Evolutionary conservation across 1,140 invertebrate species (phyloP), one percentile per base, ranked within the genome.

Genomic region (Protaetia brevitarsis): DNA sequence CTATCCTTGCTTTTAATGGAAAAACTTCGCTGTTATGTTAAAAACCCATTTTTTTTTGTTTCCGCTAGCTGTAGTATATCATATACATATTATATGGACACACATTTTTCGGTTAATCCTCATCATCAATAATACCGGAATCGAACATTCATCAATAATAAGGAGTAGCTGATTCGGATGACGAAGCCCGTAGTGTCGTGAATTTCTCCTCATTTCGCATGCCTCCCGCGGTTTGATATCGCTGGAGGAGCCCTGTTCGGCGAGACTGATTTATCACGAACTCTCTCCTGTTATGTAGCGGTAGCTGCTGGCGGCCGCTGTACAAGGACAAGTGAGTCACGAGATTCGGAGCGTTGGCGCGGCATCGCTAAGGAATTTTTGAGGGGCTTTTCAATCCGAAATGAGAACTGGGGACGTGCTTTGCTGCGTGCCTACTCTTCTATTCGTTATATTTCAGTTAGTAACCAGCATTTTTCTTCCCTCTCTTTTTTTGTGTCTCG

Each of bases 181-280:
- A 13, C 41, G 41, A 13, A 16, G 41, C 11, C n/a, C 23, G 41
- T 21, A 45, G 23, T 8, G 16, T 45, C 41, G 41, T 45, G 41
- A 45, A 45, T 45, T 58, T 30, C 56, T 10, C 23, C 56, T 28
- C 28, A 58, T 28, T 58, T 27, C 56, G 56, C 56, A 58, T 28
- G 23, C 56, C 56, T 58, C 56, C 23, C 11, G 56, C 56, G 13
- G 41, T 19, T 45, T 7, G 13, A 45, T 21, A 28, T 28, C 16
- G 56, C 10, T 28, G 10, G 21, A 11, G 21, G 28, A 30, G 56
- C 26, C 41, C 65, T 63, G 61, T 64, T 64, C 68, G 65, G 65
- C 66, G 65, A 56, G 58, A 58, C 65, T 69, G 68, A 69, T 69
- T 69, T 69, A 69, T 69, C 65, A 57, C 65, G 57, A 45, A 21